phyloP scores from a whole-genome alignment of 2,113 vertebrate genomes.

The Pollimyrus isidori region DNA sequence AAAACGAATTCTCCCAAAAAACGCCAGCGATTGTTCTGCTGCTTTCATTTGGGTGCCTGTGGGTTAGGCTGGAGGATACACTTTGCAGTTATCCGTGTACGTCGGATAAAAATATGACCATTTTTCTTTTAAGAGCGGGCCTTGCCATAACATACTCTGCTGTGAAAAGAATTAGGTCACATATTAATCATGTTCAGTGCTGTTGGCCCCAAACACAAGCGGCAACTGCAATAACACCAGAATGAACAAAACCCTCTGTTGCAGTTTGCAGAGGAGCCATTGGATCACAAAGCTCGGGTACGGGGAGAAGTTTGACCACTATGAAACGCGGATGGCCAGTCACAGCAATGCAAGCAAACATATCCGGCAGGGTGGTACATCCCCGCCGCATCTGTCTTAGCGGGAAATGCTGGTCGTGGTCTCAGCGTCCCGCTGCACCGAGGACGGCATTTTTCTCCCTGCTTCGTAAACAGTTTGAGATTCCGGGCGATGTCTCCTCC shows the following conservation, averaged over 20 bases:
- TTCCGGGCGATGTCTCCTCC: not conserved
- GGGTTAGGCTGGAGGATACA: not conserved
- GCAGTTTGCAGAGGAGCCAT: not conserved
- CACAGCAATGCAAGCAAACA: not conserved
- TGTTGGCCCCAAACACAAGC: not conserved
- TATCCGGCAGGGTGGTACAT: not conserved
- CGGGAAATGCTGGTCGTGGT: not conserved
- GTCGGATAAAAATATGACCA: not conserved
- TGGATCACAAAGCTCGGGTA: too few species aligned
- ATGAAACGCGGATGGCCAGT: not conserved
- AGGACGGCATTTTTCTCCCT: not conserved
- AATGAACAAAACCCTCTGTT: not conserved
- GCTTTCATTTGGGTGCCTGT: not conserved
- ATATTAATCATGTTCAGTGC: not conserved
- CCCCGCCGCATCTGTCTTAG: not conserved
- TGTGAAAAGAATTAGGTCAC: not conserved
- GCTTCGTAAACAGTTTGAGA: slow-evolving; percentile 6
- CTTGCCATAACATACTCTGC: not conserved
- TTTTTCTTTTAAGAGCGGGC: not conserved
- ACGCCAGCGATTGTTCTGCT: not conserved
- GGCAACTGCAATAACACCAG: not conserved
- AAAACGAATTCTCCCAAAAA: not conserved
- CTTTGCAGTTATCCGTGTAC: not conserved
- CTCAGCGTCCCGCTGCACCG: not conserved
- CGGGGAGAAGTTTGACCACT: not conserved